phyloP scores from a whole-genome alignment of 2,888 invertebrate species.

The Portevinia maculata region DNA sequence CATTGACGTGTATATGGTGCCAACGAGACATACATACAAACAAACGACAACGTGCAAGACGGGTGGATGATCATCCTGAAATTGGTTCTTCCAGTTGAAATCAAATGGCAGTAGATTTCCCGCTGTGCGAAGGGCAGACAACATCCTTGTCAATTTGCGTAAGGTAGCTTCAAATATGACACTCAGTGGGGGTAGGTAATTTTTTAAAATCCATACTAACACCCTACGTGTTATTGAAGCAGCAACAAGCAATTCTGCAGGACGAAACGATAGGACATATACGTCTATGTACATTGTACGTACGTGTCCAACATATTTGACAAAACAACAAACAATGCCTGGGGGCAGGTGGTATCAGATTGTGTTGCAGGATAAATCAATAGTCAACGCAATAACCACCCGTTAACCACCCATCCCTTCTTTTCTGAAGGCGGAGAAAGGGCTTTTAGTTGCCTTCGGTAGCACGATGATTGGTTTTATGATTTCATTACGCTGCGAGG shows the following conservation, averaged over 20 bases:
- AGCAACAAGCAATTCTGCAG: constrained; percentile 49
- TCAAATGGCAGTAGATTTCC: constrained; percentile 19
- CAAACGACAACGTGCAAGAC: constrained; percentile 2
- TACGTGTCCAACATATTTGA: constrained; percentile 45
- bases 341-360: not conserved
- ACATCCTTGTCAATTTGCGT: constrained; percentile 57
- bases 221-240: constrained; percentile 45
- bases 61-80: constrained; percentile 29
- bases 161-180: constrained; percentile 66
- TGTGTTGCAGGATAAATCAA: constrained; percentile 48
- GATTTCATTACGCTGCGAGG: constrained; percentile 58
- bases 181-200: constrained; percentile 45
- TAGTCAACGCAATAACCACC: constrained; percentile 48
- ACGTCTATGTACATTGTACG: constrained; percentile 2
- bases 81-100: constrained; percentile 47
- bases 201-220: constrained; percentile 59
- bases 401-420: constrained; percentile 20
- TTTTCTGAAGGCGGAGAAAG: not conserved
- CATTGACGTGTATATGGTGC: not conserved
- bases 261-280: constrained; percentile 28
- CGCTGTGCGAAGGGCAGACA: constrained; percentile 12
- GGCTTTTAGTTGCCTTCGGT: constrained; percentile 29
- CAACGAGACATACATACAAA: not conserved
- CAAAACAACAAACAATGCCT: constrained; percentile 34
- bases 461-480: constrained; percentile 65